Conservation (phyloP, 2,797 vertebrate species). For the Crax fasciolata region DNA sequence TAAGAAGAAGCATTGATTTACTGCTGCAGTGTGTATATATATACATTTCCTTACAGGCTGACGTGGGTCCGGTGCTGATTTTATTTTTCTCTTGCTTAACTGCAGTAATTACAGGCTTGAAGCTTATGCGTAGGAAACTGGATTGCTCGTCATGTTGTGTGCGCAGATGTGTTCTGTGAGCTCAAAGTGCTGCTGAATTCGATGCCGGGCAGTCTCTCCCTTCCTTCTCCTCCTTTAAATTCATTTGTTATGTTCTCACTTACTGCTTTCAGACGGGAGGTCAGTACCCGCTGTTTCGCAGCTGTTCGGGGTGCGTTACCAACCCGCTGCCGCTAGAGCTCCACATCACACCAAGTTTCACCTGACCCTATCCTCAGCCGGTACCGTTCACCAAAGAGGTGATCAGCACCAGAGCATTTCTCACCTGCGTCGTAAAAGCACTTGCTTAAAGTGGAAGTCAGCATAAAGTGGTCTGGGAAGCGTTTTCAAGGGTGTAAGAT, state of each 20-base stretch:
- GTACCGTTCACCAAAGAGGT: background rate
- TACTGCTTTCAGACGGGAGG: background rate
- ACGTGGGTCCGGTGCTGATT: background rate
- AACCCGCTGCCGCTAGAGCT: conserved; percentile 81
- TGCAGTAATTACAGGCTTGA: background rate
- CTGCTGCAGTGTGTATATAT: background rate
- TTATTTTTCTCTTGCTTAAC: conserved; percentile 13
- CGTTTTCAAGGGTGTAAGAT: background rate
- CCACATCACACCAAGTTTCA: conserved; percentile 83
- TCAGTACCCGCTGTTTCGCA: background rate
- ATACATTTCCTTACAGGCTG: background rate
- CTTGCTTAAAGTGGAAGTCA: background rate
- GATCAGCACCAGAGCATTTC: background rate
- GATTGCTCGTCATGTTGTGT: background rate
- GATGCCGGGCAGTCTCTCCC: background rate
- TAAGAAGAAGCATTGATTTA: background rate
- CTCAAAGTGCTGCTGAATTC: background rate
- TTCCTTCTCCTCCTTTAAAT: background rate
- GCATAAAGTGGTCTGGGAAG: background rate
- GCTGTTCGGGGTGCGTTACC: conserved; percentile 69
- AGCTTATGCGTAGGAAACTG: background rate
- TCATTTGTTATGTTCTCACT: background rate
- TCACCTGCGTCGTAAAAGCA: background rate
- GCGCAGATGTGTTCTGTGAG: background rate
- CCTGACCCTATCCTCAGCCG: conserved; percentile 36